These are phyloP conservation scores for Pseudobourletiella spinata DNA, from an alignment of 1,140 invertebrate genomes.

Conservation along the genomic window DNA sequence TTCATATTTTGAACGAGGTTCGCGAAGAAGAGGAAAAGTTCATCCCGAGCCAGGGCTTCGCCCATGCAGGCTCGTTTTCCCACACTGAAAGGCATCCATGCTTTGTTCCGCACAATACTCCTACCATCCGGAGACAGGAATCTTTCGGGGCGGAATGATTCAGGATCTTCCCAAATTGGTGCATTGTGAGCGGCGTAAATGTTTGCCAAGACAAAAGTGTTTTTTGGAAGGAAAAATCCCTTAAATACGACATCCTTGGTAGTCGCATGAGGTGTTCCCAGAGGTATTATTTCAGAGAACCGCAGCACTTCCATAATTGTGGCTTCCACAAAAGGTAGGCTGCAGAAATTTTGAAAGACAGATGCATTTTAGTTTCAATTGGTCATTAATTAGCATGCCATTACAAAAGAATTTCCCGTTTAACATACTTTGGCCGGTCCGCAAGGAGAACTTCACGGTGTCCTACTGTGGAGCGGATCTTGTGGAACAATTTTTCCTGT, in stretches of 20 bases:
- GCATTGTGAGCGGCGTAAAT: constrained; percentile 42
- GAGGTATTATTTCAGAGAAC: constrained; percentile 14
- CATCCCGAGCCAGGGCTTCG: constrained; percentile 42
- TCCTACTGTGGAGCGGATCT: no score
- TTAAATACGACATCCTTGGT: constrained; percentile 51
- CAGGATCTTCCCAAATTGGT: constrained; percentile 41
- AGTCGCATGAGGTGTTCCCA: constrained; percentile 55
- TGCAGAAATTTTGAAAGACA: no score
- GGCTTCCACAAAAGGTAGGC: constrained; percentile 22
- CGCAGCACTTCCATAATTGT: constrained; percentile 17
- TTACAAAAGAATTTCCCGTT: no score
- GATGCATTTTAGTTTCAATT: no score
- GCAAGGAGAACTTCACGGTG: no score
- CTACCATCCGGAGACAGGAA: constrained; percentile 58
- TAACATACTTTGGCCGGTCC: no score
- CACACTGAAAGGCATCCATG: constrained; percentile 61
- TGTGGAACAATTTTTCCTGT: no score
- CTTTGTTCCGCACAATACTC: constrained; percentile 45
- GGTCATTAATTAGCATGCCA: no score
- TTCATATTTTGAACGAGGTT: constrained; percentile 54
- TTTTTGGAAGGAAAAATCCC: constrained; percentile 67
- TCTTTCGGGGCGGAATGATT: constrained; percentile 46
- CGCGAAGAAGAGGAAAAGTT: constrained; percentile 42
- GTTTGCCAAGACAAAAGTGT: constrained; percentile 60
- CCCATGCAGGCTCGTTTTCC: constrained; percentile 48